Base-by-base conservation (phyloP, 2,888 invertebrate species). In the Phytoseiulus persimilis region DNA sequence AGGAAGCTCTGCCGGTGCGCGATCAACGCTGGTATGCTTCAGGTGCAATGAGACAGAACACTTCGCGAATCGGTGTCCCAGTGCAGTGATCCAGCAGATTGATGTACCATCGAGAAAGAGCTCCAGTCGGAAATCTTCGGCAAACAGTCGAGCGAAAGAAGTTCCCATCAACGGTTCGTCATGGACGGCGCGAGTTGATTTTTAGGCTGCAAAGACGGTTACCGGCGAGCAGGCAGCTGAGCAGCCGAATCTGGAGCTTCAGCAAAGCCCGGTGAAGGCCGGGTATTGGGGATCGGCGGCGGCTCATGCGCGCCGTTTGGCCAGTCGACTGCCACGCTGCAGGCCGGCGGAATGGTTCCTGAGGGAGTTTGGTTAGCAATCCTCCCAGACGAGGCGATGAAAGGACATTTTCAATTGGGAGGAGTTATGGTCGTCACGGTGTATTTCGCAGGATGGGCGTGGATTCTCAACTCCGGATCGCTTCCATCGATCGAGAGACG, bases 141-240 rank as follows among this genome's bases (percentile, higher is more conserved):
- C 9, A 6, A 23, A 32, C 31, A n/a, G n/a, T n/a, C n/a, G 9
- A 83, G 83, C 32, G 83, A 83, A 83, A 83, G 6, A 9, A 9
- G 23, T 83, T n/a, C 6, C 6, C 9, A 23, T 83, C 9, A 83
- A 83, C 83, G 83, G 83, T 9, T 9, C 5, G 23, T 9, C 31
- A n/a, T 83, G 83, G 83, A 83, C 83, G 32, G 83, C 83, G 6
- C 83, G 31, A 83, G 83, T 83, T 5, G 83, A 83, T 32, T 11
- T 23, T n/a, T n/a, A 23, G 83, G 9, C 83, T 9, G 9, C 9
- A 23, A 23, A 11, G 5, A 11, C 83, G 83, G 83, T 83, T n/a
- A 5, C 23, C 5, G 11, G 9, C 31, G 83, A 83, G 83, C 6
- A 23, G 23, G 83, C 83, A 23, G 83, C 32, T 32, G 6, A 23